phyloP scores from a whole-genome alignment of 2,888 invertebrate genomes.

The Carpatolechia fugitivella region DNA sequence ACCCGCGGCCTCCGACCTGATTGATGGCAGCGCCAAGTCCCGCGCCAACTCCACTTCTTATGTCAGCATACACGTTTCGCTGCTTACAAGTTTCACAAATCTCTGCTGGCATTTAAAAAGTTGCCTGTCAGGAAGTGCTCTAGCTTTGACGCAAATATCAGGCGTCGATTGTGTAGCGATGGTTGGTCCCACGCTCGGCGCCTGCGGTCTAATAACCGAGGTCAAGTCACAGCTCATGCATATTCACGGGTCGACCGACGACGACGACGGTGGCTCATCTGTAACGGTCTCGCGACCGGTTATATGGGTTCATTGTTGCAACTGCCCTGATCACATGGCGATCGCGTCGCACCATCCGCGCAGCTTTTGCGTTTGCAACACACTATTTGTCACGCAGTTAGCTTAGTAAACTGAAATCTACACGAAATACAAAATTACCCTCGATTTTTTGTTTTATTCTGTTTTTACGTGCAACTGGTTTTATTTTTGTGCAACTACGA shows the following conservation, averaged over 20 bases:
- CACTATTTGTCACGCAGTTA: slow-evolving; percentile 1
- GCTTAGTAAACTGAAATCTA: background rate
- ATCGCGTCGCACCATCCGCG: slow-evolving; percentile 25
- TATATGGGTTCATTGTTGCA: slow-evolving; percentile 69
- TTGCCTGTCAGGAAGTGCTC: slow-evolving; percentile 36
- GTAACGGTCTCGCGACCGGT: slow-evolving; percentile 77
- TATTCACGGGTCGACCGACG: slow-evolving; percentile 64
- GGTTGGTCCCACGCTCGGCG: slow-evolving; percentile 64
- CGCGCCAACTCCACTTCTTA: slow-evolving; percentile 48
- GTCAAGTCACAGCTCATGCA: slow-evolving; percentile 74
- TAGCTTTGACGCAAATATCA: slow-evolving; percentile 51
- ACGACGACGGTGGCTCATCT: slow-evolving; percentile 67
- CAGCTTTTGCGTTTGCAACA: slow-evolving; percentile 26
- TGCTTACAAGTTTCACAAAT: slow-evolving; percentile 14
- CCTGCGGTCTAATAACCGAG: slow-evolving; percentile 71
- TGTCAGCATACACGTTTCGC: slow-evolving; percentile 37
- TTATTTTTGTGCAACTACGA: too few relatives aligned
- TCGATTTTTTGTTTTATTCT: too few relatives aligned
- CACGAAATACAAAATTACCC: too few relatives aligned
- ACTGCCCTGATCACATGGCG: slow-evolving; percentile 32
- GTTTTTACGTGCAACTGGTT: too few relatives aligned
- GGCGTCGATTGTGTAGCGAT: slow-evolving; percentile 53
- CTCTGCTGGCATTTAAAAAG: slow-evolving; percentile 19
- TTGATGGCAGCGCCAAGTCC: slow-evolving; percentile 57
- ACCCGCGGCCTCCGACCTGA: slow-evolving; percentile 61